Conservation (phyloP, 2,113 vertebrate species). For the Mesocricetus auratus region DNA sequence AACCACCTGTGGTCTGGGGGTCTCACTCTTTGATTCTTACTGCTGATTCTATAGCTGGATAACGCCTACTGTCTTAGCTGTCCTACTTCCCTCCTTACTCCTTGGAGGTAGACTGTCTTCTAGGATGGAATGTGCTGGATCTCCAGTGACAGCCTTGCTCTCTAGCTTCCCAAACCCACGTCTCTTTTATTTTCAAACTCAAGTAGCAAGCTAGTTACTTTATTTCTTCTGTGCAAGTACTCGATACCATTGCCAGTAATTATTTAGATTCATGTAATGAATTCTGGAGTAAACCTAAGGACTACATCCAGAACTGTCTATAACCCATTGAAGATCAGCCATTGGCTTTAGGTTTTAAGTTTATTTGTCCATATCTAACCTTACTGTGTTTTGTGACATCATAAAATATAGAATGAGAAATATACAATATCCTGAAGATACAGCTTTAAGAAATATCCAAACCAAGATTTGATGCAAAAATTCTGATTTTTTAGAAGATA, state of each 20-base stretch:
- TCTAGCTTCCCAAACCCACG: background rate
- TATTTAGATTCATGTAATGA: background rate
- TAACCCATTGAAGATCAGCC: background rate
- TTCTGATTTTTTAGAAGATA: background rate
- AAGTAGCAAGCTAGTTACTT: background rate
- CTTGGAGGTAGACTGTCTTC: background rate
- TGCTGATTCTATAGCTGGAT: background rate
- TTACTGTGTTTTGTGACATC: background rate
- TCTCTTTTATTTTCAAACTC: background rate
- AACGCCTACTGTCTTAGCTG: background rate
- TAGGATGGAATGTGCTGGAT: background rate
- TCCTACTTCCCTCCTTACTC: background rate
- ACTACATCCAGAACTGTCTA: background rate
- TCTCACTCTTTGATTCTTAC: background rate
- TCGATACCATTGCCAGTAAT: background rate
- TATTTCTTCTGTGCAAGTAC: background rate
- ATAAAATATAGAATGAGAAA: background rate
- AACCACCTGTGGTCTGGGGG: background rate
- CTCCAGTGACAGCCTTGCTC: background rate
- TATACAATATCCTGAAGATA: background rate
- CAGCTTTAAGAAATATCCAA: background rate
- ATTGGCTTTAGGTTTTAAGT: background rate
- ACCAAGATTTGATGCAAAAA: background rate
- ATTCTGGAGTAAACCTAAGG: constrained; percentile 20
- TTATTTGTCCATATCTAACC: background rate